Conservation (phyloP, 1,140 invertebrate genomes). For the Drosophila mayri region DNA sequence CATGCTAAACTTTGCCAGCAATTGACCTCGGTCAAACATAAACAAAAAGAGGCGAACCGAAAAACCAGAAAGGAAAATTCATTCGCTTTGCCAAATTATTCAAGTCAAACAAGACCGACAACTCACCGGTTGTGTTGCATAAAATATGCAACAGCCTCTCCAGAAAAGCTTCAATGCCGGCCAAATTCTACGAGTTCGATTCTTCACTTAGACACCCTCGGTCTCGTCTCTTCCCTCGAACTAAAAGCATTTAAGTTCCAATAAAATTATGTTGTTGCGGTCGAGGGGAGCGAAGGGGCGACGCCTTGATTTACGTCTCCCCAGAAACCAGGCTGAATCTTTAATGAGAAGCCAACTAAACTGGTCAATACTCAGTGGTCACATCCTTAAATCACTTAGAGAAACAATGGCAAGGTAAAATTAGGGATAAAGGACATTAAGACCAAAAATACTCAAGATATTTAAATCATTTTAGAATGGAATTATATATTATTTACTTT, state of each 20-base stretch:
- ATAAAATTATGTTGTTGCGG: constrained; percentile 75
- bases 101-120: constrained; percentile 57
- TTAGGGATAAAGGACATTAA: not conserved
- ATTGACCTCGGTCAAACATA: constrained; percentile 50
- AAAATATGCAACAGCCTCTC: constrained; percentile 60
- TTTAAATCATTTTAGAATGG: too few species aligned
- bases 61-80: constrained; percentile 56
- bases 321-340: constrained; percentile 78
- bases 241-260: constrained; percentile 51
- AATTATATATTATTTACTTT: too few species aligned
- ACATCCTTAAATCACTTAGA: constrained; percentile 3
- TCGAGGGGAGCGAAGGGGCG: not conserved
- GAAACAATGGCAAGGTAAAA: too few species aligned
- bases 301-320: constrained; percentile 74
- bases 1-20: constrained; percentile 53
- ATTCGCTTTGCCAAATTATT: constrained; percentile 54
- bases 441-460: too few species aligned
- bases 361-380: constrained; percentile 34
- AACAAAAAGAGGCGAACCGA: constrained; percentile 42
- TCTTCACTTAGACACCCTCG: constrained; percentile 6
- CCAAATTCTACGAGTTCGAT: constrained; percentile 41
- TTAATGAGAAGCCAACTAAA: constrained; percentile 73
- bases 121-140: constrained; percentile 65
- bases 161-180: constrained; percentile 4
- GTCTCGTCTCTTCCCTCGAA: constrained; percentile 1